Base-by-base conservation (phyloP, 1,140 invertebrate genomes). In the Anadara kagoshimensis region DNA sequence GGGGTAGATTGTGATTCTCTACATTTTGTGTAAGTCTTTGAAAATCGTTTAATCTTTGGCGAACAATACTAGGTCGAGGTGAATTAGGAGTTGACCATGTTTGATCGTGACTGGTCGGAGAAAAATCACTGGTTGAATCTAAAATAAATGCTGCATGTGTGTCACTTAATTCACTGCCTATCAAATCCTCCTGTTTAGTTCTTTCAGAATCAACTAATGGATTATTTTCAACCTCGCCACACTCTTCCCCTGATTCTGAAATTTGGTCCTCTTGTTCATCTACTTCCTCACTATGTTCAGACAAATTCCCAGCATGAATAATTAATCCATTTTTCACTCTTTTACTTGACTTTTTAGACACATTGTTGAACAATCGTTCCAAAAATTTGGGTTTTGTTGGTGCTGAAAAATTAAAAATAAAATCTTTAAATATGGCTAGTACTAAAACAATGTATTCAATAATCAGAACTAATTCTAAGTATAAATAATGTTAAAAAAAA, bases 381-480 rank as follows among this genome's bases (percentile, higher is more conserved):
- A 83, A 71, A 71, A 83, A 83, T 63, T 81, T 83, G 18, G 82
- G 82, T 61, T 80, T 83, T 53, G 77, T 69, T 22, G 79, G 79
- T 24, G 76, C 82, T 83, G 77, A 14, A 73, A 77, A 8, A 44
- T 11, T 58, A 73, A 59, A 70, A 68, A 58, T 4, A n/a, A 69
- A 54, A 53, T 14, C 24, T 65, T 20, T 51, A 58, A 16, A 53
- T 22, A 26, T 20, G 26, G 43, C 16, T 16, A 22, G n/a, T 49
- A 56, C n/a, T 16, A 62, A 12, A n/a, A n/a, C n/a, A n/a, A n/a
- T n/a, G n/a, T n/a, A n/a, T n/a, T n/a, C n/a, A n/a, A n/a, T n/a
- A n/a, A n/a, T n/a, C n/a, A n/a, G n/a, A n/a, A n/a, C n/a, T n/a
- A n/a, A n/a, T n/a, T n/a, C n/a, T n/a, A n/a, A n/a, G n/a, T n/a